Evolutionary conservation across 2,113 vertebrate species (phyloP), one percentile per base, ranked within the genome.

Genomic region (Scophthalmus maximus): DNA sequence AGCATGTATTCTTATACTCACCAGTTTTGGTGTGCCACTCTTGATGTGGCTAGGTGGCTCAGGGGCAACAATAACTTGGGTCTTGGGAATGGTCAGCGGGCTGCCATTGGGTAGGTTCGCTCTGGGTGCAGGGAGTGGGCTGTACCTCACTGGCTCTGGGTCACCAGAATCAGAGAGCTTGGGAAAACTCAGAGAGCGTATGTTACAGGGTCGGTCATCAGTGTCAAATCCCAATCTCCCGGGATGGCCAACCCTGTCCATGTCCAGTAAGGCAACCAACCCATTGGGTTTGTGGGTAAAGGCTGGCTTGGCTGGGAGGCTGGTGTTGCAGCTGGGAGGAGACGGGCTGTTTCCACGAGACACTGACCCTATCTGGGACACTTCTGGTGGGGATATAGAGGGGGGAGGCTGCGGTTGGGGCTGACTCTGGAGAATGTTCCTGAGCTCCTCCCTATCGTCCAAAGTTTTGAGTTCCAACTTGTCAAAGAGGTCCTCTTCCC

Each of bases 381-480:
- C 74, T 53, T 89, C 91, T 18, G 90, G 84, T 25, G 82, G 69
- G 18, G 90, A 85, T 11, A 78, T 74, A 27, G 84, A 69, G 34
- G 83, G 68, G 46, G 78, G 72, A 25, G 78, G 79, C 42, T 85
- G 92, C 34, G 85, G 79, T 50, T 91, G 92, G 0, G 92, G 88
- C 71, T 97, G 96, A 76, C 94, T 91, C 84, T 96, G 94, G 40
- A 99, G 94, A 76, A 99, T 99, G 86, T 85, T 97, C 74, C 95
- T 95, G 64, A 99, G 93, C 82, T 99, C 97, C 42, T 98, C 96
- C 75, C 92, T 96, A 81, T 99, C 97, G n/a, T 99, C 88, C 0
- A 99, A 93, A 18, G 97, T 98, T 93, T 99, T 99, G 81, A 98
- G 93, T 83, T 99, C 97, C 68, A 99, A 88, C 87, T 98, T 99